Conservation (phyloP, 2,888 invertebrate species). For the Chamaedrilus cognettii region DNA sequence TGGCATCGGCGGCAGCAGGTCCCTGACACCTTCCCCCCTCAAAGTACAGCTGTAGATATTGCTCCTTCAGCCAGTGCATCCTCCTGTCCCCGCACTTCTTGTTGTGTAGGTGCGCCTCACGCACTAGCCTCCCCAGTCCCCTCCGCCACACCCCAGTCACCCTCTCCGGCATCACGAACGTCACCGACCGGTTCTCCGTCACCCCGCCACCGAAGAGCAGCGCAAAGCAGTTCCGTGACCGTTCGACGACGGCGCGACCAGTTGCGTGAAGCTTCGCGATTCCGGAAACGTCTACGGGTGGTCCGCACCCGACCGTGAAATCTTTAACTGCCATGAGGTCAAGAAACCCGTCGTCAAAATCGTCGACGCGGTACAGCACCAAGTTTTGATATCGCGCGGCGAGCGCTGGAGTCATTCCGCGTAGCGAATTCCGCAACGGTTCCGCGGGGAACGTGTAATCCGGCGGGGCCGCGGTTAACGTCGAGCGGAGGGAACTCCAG, state of each 20-base stretch:
- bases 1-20: constrained; percentile 85
- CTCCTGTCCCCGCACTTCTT: constrained; percentile 68
- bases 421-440: no score
- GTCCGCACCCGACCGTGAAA: constrained; percentile 65
- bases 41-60: constrained; percentile 83
- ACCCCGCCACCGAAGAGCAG: constrained; percentile 79
- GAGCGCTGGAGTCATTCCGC: constrained; percentile 8
- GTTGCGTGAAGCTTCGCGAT: constrained; percentile 51
- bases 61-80: constrained; percentile 87
- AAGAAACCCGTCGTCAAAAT: constrained; percentile 71
- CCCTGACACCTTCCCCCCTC: constrained; percentile 80
- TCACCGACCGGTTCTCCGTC: constrained; percentile 66
- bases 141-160: constrained; percentile 63
- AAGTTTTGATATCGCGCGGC: constrained; percentile 14
- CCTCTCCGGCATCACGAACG: constrained; percentile 78
- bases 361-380: constrained; percentile 38
- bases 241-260: constrained; percentile 52
- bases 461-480: constrained; percentile 55
- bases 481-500: constrained; percentile 56
- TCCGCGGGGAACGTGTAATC: constrained; percentile 23
- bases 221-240: constrained; percentile 67
- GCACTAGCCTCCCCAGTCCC: constrained; percentile 78
- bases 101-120: constrained; percentile 73
- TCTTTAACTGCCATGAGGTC: constrained; percentile 83
- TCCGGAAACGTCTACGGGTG: constrained; percentile 61